Conservation (phyloP, 2,888 invertebrate species). For the Pantelozetes paolii region DNA sequence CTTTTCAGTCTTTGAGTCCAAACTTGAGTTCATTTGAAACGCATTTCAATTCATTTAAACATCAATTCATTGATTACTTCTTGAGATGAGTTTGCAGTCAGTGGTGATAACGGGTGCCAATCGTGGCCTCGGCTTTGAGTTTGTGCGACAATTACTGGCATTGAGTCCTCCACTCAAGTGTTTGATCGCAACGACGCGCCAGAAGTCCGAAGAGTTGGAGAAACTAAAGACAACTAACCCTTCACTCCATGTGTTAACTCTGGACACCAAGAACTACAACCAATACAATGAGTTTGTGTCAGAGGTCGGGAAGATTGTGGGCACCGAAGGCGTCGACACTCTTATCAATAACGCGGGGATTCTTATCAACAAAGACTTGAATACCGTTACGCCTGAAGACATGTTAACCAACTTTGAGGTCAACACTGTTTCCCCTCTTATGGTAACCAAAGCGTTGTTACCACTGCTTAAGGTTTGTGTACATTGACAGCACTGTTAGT, state of each 20-base stretch:
- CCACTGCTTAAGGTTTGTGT: constrained; percentile 57
- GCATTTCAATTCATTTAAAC: too few relatives aligned
- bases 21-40: too few relatives aligned
- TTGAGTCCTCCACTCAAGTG: constrained; percentile 60
- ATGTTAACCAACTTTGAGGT: constrained; percentile 66
- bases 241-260: constrained; percentile 65
- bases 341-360: constrained; percentile 84
- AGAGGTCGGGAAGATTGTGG: constrained; percentile 57
- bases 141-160: constrained; percentile 62
- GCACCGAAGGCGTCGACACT: constrained; percentile 71
- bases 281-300: constrained; percentile 39
- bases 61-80: neutral
- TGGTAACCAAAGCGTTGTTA: constrained; percentile 72
- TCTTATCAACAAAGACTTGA: constrained; percentile 68
- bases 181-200: constrained; percentile 74
- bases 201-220: constrained; percentile 67
- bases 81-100: constrained; percentile 50
- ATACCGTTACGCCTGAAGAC: constrained; percentile 66
- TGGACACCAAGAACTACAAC: constrained; percentile 43
- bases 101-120: constrained; percentile 85
- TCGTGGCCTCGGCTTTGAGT: constrained; percentile 79
- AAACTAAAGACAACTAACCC: constrained; percentile 60
- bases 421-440: constrained; percentile 75
- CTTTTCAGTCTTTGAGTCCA: too few relatives aligned
- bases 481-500: neutral